Base-by-base conservation (phyloP, 1,140 invertebrate genomes). In the Hycleus cichorii region DNA sequence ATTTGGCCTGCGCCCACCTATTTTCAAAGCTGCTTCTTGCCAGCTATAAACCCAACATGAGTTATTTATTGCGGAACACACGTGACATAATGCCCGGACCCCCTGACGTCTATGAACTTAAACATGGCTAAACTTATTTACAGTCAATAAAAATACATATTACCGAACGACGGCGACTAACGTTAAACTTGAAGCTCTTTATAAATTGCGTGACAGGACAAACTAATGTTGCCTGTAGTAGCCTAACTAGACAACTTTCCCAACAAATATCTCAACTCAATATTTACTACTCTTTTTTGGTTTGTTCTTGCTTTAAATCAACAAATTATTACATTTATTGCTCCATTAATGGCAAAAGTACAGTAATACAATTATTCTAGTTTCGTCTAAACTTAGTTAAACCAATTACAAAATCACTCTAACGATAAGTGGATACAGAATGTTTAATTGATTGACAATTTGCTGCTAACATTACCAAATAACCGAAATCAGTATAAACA, bases 51-150 rank as follows among this genome's bases (percentile, higher is more conserved):
- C 62, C 18, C 59, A 48, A 61, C 62, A 64, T 61, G 62, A 64
- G 59, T 64, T 64, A 64, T 64, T 64, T 64, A 64, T 64, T 64
- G 52, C 62, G 50, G 49, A 58, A 57, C 59, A 64, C 59, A 61
- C 62, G 62, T 64, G 59, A 61, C 59, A 61, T 61, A 61, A 57
- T 27, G 59, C 47, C 58, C 58, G 42, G 47, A 44, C 27, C 40
- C 24, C 42, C 51, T 44, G 38, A 56, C 52, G 58, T 56, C 52
- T 43, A 49, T 51, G 53, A 51, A 52, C 38, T 39, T 47, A 44
- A 52, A 56, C 48, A 55, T 43, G 52, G 58, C 47, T 49, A 60
- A 60, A 60, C 58, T 60, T 60, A 60, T 60, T 60, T 60, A 60
- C 58, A 60, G 58, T 60, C 58, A 60, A 60, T 60, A 60, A 60